phyloP scores from a whole-genome alignment of 2,888 invertebrate genomes.

The Scaptomyza caliginosa region DNA sequence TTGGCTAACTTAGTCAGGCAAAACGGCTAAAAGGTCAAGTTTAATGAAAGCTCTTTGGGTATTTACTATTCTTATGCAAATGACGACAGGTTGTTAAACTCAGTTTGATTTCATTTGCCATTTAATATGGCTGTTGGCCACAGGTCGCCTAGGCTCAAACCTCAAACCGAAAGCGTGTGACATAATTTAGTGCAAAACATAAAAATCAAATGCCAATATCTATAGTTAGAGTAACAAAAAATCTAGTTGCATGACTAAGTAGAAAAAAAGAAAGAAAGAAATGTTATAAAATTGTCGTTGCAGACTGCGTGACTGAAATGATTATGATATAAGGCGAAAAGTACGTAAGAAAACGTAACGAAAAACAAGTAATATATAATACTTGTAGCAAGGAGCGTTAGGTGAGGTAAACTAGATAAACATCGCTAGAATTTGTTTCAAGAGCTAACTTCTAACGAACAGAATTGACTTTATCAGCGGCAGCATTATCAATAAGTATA shows the following conservation, averaged over 20 bases:
- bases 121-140: constrained; percentile 40
- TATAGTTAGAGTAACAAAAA: constrained; percentile 1
- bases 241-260: constrained; percentile 16
- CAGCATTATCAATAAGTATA: constrained; percentile 44
- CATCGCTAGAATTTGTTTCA: constrained; percentile 34
- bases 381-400: neutral
- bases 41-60: neutral
- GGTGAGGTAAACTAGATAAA: constrained; percentile 30
- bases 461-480: constrained; percentile 45
- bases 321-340: constrained; percentile 59
- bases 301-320: constrained; percentile 64
- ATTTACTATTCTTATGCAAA: constrained; percentile 19
- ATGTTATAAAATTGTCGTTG: constrained; percentile 41
- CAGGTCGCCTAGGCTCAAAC: neutral
- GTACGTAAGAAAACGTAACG: neutral
- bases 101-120: constrained; percentile 38
- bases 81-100: constrained; percentile 64
- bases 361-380: constrained; percentile 49
- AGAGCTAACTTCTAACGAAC: too few species aligned
- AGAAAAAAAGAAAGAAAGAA: constrained; percentile 17
- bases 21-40: neutral
- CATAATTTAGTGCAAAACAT: constrained; percentile 54
- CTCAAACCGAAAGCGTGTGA: constrained; percentile 48
- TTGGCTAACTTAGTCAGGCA: neutral
- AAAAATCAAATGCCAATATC: constrained; percentile 3